These are phyloP conservation scores for Macaria liturata DNA, from an alignment of 2,888 invertebrate species.

Conservation along the genomic window DNA sequence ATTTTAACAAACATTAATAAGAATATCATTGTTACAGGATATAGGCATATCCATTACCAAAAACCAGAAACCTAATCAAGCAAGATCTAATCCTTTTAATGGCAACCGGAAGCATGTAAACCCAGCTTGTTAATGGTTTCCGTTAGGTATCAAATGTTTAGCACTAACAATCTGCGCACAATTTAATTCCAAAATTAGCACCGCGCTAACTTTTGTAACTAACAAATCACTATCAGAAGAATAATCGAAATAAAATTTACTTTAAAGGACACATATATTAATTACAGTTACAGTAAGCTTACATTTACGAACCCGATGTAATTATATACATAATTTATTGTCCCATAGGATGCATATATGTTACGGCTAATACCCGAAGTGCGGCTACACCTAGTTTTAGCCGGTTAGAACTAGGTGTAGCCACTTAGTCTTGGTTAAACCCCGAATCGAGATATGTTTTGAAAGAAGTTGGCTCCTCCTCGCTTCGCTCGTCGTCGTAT, in stretches of 20 bases:
- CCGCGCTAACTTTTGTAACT: conserved; percentile 13
- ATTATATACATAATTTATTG: conserved; percentile 32
- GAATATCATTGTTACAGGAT: neutral
- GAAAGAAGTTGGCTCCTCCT: no score
- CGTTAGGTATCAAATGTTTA: conserved; percentile 1
- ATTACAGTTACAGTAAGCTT: conserved; percentile 9
- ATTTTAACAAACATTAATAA: no score
- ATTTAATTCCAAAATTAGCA: conserved; percentile 22
- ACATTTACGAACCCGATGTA: conserved; percentile 17
- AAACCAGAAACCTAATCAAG: conserved; percentile 1
- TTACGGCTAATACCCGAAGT: no score
- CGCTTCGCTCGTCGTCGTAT: no score
- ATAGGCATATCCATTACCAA: neutral
- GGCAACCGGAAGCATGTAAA: conserved; percentile 6
- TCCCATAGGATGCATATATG: conserved; percentile 34
- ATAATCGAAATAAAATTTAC: conserved; percentile 3
- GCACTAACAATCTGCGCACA: conserved; percentile 8
- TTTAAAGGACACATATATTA: conserved; percentile 8
- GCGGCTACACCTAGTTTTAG: no score
- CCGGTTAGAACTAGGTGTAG: no score
- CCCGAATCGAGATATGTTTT: no score
- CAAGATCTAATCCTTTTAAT: neutral
- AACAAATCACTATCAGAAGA: conserved; percentile 8
- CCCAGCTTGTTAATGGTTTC: conserved; percentile 7
- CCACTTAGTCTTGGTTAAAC: no score